phyloP scores from a whole-genome alignment of 1,140 invertebrate species.

The Trissolcus basalis region DNA sequence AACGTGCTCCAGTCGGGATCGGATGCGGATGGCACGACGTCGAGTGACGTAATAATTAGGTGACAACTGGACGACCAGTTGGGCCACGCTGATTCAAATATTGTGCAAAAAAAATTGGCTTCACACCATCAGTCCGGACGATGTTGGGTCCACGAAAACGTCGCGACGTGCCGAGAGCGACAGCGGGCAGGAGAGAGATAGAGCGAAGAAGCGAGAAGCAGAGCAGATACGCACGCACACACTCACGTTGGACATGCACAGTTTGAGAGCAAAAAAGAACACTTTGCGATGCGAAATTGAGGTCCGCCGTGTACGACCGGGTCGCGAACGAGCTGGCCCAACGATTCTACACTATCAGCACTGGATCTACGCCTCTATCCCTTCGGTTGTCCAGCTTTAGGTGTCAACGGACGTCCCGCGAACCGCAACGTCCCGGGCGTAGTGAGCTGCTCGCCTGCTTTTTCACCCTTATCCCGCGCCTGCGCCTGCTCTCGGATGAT shows the following conservation, averaged over 20 bases:
- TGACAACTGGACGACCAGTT: too few relatives aligned
- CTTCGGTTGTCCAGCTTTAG: conserved; percentile 41
- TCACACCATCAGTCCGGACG: conserved; percentile 2
- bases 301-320: conserved; percentile 1
- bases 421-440: conserved; percentile 74
- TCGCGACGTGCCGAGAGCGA: conserved; percentile 8
- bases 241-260: conserved; percentile 36
- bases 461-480: conserved; percentile 70
- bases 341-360: conserved; percentile 19
- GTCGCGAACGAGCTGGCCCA: not conserved
- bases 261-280: conserved; percentile 31
- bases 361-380: conserved; percentile 39
- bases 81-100: too few relatives aligned
- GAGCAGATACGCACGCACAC: conserved; percentile 39
- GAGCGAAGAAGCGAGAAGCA: conserved; percentile 6
- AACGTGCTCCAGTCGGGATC: too few relatives aligned
- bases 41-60: too few relatives aligned
- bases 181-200: conserved; percentile 1
- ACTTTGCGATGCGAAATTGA: conserved; percentile 18
- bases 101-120: too few relatives aligned
- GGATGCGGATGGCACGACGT: too few relatives aligned
- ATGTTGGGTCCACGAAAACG: conserved; percentile 9
- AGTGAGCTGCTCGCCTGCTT: conserved; percentile 72
- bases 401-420: conserved; percentile 60
- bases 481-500: conserved; percentile 66